A percentile compares a stretch with the other conserved stretches of the same genome.
Evolutionary conservation across 2,113 vertebrate genomes (phyloP).

Genomic region (Ailurus styani): DNA sequence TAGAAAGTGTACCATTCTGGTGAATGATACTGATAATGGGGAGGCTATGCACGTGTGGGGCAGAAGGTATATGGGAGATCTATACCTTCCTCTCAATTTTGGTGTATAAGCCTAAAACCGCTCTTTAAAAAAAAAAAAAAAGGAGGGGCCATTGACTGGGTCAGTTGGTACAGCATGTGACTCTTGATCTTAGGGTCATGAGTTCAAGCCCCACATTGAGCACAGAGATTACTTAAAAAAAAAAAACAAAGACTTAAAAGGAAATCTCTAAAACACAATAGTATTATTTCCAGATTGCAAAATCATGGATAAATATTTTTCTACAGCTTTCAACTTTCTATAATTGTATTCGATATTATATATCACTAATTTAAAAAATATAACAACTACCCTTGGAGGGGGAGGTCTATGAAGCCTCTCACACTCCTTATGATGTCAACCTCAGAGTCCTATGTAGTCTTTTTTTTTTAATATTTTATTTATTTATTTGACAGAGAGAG

Average conservation of each 20-base stretch:
- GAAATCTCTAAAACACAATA: not conserved
- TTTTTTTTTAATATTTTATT: too few relatives aligned
- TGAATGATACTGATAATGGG: not conserved
- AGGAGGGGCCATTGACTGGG: not conserved
- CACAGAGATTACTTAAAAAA: not conserved
- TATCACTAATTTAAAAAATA: not conserved
- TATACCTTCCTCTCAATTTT: not conserved
- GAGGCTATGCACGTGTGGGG: not conserved
- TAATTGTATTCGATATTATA: not conserved
- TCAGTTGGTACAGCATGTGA: not conserved
- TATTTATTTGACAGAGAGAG: too few relatives aligned
- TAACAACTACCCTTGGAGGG: not conserved
- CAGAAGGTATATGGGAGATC: not conserved
- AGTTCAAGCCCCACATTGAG: not conserved
- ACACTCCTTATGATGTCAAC: not conserved
- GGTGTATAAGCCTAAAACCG: not conserved
- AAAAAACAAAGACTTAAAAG: not conserved
- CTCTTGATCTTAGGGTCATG: not conserved
- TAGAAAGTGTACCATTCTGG: not conserved
- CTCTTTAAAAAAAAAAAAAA: not conserved
- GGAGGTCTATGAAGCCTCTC: not conserved
- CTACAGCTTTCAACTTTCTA: not conserved
- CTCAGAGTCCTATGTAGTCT: not conserved
- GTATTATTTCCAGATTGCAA: not conserved
- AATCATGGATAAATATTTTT: not conserved